A percentile compares a stretch with the other conserved stretches of the same genome.
Conservation (phyloP, 2,797 vertebrate genomes). For the Ispidina lecontei region DNA sequence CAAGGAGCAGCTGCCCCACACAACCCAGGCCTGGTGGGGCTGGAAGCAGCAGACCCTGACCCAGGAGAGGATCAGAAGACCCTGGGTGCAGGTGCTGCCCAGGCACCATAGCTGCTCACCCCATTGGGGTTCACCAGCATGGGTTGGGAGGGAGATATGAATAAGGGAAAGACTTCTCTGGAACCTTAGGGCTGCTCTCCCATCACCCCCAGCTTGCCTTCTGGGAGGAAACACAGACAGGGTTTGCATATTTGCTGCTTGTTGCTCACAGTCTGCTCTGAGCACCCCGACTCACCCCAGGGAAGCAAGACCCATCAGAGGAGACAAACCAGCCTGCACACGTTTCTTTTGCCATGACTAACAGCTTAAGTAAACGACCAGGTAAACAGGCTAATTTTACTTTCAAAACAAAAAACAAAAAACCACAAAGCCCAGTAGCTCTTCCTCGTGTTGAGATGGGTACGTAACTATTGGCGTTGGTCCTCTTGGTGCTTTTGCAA, state of each 20-base stretch:
- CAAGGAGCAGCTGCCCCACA: background rate
- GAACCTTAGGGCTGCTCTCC: background rate
- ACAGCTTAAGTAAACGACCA: background rate
- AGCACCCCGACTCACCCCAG: background rate
- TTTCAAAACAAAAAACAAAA: conserved; percentile 13
- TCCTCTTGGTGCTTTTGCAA: background rate
- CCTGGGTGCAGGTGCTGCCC: background rate
- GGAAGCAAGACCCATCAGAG: background rate
- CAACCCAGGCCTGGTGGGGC: background rate
- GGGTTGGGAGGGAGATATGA: accelerated
- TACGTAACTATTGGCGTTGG: background rate
- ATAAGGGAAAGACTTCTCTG: accelerated
- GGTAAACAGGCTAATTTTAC: conserved; percentile 25
- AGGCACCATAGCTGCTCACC: accelerated
- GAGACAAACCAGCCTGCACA: background rate
- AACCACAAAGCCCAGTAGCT: background rate
- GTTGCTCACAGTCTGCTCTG: background rate
- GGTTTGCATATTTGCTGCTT: background rate
- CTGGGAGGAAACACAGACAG: background rate
- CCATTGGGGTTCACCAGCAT: accelerated
- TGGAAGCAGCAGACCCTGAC: background rate
- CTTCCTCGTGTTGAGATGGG: background rate
- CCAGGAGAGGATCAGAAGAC: background rate
- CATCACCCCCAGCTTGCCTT: background rate
- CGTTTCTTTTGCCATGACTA: background rate